Percentiles rank a stretch among this genome's conserved stretches.
Evolutionary conservation across 2,888 invertebrate species (phyloP).

Genomic region (Mythimna vitellina): DNA sequence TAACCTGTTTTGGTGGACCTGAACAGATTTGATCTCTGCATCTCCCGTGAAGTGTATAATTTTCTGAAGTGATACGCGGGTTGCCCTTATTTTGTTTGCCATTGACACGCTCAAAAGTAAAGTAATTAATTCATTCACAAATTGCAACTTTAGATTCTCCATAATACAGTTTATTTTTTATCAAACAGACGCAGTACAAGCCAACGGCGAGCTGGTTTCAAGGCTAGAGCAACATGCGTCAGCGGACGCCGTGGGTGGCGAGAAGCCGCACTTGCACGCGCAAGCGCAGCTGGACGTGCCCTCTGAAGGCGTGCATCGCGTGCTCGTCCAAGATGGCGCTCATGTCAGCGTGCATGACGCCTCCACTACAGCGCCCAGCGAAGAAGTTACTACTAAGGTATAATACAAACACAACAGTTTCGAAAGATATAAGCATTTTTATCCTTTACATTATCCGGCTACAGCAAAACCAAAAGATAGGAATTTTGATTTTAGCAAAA

Average conservation of each 20-base stretch:
- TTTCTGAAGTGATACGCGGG: too few relatives aligned
- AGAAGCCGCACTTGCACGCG: slow-evolving; percentile 85
- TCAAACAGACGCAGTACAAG: slow-evolving; percentile 80
- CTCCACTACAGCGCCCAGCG: slow-evolving; percentile 74
- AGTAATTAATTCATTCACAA: not conserved
- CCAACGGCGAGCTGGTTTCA: slow-evolving; percentile 83
- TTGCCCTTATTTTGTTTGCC: too few relatives aligned
- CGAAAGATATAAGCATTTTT: not conserved
- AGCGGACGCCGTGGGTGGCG: slow-evolving; percentile 80
- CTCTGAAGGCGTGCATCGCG: slow-evolving; percentile 89
- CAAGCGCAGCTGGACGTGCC: slow-evolving; percentile 91
- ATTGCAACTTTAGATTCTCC: not conserved
- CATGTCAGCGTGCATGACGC: slow-evolving; percentile 80
- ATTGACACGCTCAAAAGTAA: too few relatives aligned
- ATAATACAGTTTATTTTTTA: not conserved
- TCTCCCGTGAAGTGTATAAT: not conserved
- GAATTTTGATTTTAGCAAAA: not conserved
- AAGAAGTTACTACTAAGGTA: slow-evolving; percentile 86
- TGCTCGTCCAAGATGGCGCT: slow-evolving; percentile 84
- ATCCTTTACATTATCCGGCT: too few relatives aligned
- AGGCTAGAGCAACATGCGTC: slow-evolving; percentile 84
- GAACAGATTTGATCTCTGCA: not conserved
- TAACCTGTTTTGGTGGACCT: too few relatives aligned
- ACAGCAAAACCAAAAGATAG: not conserved
- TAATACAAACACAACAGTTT: too few relatives aligned